These are phyloP conservation scores for Manis crassicaudata DNA, from an alignment of 2,797 vertebrate species.

Conservation along the genomic window DNA sequence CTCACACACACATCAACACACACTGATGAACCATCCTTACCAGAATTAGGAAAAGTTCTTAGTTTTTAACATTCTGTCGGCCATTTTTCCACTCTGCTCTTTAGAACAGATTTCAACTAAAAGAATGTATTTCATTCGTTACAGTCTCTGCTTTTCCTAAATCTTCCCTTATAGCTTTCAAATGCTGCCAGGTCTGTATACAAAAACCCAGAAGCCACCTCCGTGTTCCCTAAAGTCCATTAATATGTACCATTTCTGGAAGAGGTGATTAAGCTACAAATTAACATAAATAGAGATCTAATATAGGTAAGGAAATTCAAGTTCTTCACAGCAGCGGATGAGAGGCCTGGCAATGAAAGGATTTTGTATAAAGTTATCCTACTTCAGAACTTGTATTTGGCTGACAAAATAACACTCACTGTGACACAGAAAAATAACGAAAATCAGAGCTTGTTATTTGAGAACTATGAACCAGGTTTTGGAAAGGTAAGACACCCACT, in stretches of 20 bases:
- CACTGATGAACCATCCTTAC: not conserved
- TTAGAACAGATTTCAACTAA: slow-evolving; percentile 46
- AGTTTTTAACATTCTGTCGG: slow-evolving; percentile 45
- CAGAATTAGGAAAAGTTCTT: slow-evolving; percentile 46
- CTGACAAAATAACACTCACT: slow-evolving; percentile 52
- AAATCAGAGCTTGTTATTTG: slow-evolving; percentile 59
- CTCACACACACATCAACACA: not conserved
- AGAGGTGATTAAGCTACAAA: slow-evolving; percentile 62
- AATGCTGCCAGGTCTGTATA: not conserved
- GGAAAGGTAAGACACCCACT: slow-evolving; percentile 59
- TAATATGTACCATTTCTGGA: slow-evolving; percentile 59
- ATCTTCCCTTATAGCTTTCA: slow-evolving; percentile 42
- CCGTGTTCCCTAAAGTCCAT: slow-evolving; percentile 13
- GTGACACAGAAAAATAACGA: slow-evolving; percentile 22
- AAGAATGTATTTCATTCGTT: slow-evolving; percentile 35
- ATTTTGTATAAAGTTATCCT: not conserved
- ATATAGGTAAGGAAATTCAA: slow-evolving; percentile 12
- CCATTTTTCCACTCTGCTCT: slow-evolving; percentile 18
- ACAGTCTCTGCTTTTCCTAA: slow-evolving; percentile 34
- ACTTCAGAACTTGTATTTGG: slow-evolving; percentile 61
- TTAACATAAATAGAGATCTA: slow-evolving; percentile 49
- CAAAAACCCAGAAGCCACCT: slow-evolving; percentile 52
- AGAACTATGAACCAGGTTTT: slow-evolving; percentile 64
- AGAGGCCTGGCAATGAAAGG: not conserved
- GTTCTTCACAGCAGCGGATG: not conserved